Base-by-base conservation (phyloP, 2,888 invertebrate species). In the Acrobeloides nanus region DNA sequence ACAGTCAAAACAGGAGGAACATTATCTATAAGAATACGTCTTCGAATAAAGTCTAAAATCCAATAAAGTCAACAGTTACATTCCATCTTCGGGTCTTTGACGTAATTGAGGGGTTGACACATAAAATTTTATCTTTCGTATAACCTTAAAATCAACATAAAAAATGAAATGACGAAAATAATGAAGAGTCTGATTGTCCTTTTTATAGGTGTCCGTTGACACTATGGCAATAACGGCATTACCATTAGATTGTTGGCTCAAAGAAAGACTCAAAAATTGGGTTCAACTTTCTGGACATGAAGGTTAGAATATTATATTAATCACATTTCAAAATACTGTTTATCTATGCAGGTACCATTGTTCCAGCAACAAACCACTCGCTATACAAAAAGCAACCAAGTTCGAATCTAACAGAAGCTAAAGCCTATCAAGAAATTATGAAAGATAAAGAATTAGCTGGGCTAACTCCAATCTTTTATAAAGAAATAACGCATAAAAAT, bases 391-490 rank as follows among this genome's bases (percentile, higher is more conserved):
- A 74, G 48, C 66, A 70, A 46, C 50, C 54, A n/a, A 65, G 62
- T 8, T 72, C 74, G 24, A 76, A 76, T 46, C 75, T 73, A 56
- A 71, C 69, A 43, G 78, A 78, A 58, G 75, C 75, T 0, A 55
- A 63, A 34, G 76, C 77, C 0, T 78, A 78, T 52, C 66, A 73
- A 45, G 60, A 65, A 1, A 55, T 77, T 51, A 74, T 73, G 54
- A 50, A 49, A 24, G 71, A 71, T 45, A 25, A 53, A 12, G 53
- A 49, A 6, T 49, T 71, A 5, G 37, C 47, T 29, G 71, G 71
- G 23, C 58, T 77, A 38, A 75, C 77, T 4, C 78, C 78, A 4
- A 68, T 68, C 46, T 78, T 76, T 60, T 74, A 74, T 59, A 60
- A 76, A 34, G 75, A 77, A 49, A 75, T 78, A 42, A 73, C 74